Evolutionary conservation across 2,797 vertebrate genomes (phyloP), one percentile per base, ranked within the genome.

Genomic region (Parauchenoglanis ngamensis): DNA sequence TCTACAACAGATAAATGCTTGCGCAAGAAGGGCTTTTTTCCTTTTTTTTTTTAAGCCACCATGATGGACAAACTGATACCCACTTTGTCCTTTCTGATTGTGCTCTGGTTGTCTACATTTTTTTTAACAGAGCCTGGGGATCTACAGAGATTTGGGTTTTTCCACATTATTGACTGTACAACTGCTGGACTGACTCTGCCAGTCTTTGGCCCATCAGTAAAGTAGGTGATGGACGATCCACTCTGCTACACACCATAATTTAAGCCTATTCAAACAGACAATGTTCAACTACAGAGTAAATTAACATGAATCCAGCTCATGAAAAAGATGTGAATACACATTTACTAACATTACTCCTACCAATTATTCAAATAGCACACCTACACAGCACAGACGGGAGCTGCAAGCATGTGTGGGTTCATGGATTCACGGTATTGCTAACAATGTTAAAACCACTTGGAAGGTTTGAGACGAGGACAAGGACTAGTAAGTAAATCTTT

Each of bases 331-430:
- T 25, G 6, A 80, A 63, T 63, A n/a, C 40, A 81, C 13, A 63
- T 44, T 1, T 44, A n/a, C 40, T 0, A 46, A 81, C 57, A 81
- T 46, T 12, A 12, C 35, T 40, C 21, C 6, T 17, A 46, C 40
- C 40, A 65, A 81, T 46, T 81, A 81, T 81, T 81, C 59, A 81
- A 46, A 46, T 46, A 81, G 13, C 57, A 57, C 79, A 63, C 79
- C 59, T 63, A 81, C 79, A 81, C 79, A 80, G 44, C 35, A 68
- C 52, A 63, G 52, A 21, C 76, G 21, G 67, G 63, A 70, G 72
- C 61, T 68, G 49, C 61, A 68, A 72, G 31, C 44, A 31, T 28
- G 13, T 56, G 70, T 87, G 49, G 80, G 59, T 83, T 35, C 12
- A 65, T 54, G 44, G 67, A 76, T 52, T 63, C 49, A 77, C 10